A percentile compares a stretch with the other conserved stretches of the same genome.
Evolutionary conservation across 2,797 vertebrate genomes (phyloP).

Genomic region (Triplophysa bombifrons): DNA sequence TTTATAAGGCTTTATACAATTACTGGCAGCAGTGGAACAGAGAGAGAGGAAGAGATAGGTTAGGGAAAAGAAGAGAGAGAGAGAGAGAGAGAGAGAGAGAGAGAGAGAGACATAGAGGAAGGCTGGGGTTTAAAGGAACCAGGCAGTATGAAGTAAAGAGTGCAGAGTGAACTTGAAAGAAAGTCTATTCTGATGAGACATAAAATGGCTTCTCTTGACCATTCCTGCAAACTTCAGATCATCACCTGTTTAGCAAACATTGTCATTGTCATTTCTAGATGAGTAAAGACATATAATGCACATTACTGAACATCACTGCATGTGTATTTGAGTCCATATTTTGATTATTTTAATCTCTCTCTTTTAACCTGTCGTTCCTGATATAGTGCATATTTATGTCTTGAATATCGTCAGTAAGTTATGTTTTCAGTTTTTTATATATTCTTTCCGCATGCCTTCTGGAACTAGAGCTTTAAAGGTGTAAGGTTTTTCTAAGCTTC

Average conservation of each 20-base stretch:
- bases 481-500: too few species aligned
- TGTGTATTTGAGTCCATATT: background rate
- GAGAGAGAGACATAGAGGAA: constrained; percentile 35
- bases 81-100: constrained; percentile 25
- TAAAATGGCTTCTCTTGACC: background rate
- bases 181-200: constrained; percentile 61
- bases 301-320: background rate
- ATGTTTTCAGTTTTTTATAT: too few species aligned
- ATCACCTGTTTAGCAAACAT: background rate
- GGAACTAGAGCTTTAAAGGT: too few species aligned
- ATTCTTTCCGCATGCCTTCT: too few species aligned
- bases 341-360: background rate
- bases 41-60: constrained; percentile 20
- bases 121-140: constrained; percentile 54
- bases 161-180: constrained; percentile 11
- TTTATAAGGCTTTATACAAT: constrained; percentile 64
- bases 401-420: too few species aligned
- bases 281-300: too few species aligned
- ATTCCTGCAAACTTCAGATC: background rate
- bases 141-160: background rate
- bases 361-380: background rate
- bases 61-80: constrained; percentile 24
- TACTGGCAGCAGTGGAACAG: constrained; percentile 53
- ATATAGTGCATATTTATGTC: background rate
- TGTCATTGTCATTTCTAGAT: too few species aligned